Percentiles rank a stretch among this genome's conserved stretches.
phyloP scores from a whole-genome alignment of 2,888 invertebrate genomes.

The Nemotelus pantherinus region DNA sequence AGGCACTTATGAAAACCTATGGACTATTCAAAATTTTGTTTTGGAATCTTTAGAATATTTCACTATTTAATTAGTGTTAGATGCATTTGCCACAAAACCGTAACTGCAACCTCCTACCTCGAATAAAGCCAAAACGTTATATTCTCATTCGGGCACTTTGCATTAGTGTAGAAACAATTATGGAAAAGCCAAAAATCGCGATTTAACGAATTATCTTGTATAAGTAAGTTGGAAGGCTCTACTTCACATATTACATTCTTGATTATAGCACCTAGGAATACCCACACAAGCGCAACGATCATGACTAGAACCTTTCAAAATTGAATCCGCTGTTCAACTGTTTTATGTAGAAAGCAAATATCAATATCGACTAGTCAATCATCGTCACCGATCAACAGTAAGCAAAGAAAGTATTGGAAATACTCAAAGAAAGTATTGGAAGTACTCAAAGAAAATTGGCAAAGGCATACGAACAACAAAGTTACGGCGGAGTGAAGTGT shows the following conservation, averaged over 20 bases:
- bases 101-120: slow-evolving; percentile 61
- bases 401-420: not conserved
- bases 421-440: not conserved
- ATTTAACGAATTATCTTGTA: not conserved
- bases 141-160: slow-evolving; percentile 68
- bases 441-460: not conserved
- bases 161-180: slow-evolving; percentile 45
- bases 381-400: not conserved
- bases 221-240: not conserved
- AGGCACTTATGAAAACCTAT: no score
- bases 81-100: no score
- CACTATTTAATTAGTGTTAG: no score
- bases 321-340: slow-evolving; percentile 3
- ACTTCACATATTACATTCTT: not conserved
- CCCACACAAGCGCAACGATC: not conserved
- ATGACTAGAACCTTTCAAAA: slow-evolving; percentile 23
- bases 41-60: not conserved
- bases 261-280: not conserved
- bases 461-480: not conserved
- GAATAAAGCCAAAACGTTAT: slow-evolving; percentile 71
- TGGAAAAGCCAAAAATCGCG: slow-evolving; percentile 33
- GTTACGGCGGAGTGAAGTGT: not conserved
- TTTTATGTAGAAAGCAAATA: not conserved
- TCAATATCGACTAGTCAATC: not conserved
- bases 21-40: not conserved